Evolutionary conservation across 2,113 vertebrate species (phyloP), one percentile per base, ranked within the genome.

Genomic region (Aramus guarauna): DNA sequence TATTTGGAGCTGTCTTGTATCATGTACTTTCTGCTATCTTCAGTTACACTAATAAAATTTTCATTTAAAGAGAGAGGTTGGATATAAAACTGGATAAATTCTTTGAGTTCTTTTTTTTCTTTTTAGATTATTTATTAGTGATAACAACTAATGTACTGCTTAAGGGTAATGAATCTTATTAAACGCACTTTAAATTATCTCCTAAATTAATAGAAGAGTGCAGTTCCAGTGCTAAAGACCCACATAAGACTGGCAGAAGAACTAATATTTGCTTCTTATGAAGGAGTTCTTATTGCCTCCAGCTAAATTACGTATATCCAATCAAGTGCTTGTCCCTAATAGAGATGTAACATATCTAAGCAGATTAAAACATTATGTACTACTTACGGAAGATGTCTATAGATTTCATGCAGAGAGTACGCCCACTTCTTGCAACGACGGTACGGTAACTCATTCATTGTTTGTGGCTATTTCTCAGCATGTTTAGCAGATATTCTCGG

Each of bases 131-230:
- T 95, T 97, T 97, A 92, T 95, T 92, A 92, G 84, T 64, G 94
- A 85, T 95, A 96, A 92, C 89, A 91, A 75, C 80, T 87, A 89
- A 94, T 94, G 86, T 91, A 89, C 69, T 85, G 88, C 91, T 97
- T 95, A 96, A 96, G 96, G 94, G 91, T 96, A 94, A 96, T 95
- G 76, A 96, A 95, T 95, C 95, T 95, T 95, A 88, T 94, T 94
- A 95, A 95, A 87, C 1, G 2, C 62, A 66, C 86, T 96, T 95
- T 68, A 85, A 95, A n/a, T 96, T 95, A 95, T 95, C 77, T 94
- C 84, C 45, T 85, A 92, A 95, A 95, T 95, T 94, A 93, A 91
- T 82, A 76, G 32, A 72, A 79, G 62, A 90, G 84, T 58, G 58
- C 37, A 82, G 63, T 90, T 93, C 41, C 80, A 69, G 36, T 58